phyloP scores from a whole-genome alignment of 30 jellyfish, hydroid and myxozoan species.

The Sanderia malayensis region DNA sequence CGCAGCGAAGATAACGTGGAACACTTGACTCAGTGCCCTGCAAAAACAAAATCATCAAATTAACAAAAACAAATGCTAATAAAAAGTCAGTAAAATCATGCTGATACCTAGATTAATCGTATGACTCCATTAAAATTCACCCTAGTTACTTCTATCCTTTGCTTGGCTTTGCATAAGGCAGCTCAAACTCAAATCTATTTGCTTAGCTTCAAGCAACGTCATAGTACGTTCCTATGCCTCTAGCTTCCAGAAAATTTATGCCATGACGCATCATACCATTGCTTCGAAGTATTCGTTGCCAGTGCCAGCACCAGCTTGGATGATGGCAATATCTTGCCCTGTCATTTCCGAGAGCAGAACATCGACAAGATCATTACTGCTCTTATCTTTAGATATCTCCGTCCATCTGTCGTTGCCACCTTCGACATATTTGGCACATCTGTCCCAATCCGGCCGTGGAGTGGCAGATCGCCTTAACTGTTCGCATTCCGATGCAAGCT shows the following conservation, averaged over 20 bases:
- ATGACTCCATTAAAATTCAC: no score
- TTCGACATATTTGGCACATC: conserved; percentile 80
- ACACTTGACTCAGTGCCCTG: conserved; percentile 61
- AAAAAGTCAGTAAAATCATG: no score
- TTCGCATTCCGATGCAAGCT: conserved; percentile 67
- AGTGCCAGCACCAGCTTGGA: conserved; percentile 72
- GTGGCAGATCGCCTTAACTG: conserved; percentile 81
- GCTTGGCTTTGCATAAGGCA: no score
- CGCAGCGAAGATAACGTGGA: conserved; percentile 77
- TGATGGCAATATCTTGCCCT: conserved; percentile 87
- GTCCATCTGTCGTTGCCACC: conserved; percentile 93
- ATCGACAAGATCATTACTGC: conserved; percentile 78
- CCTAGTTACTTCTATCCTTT: no score
- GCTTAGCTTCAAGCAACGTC: no score
- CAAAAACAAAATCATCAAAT: no score
- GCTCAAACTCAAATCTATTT: no score
- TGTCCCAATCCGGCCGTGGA: conserved; percentile 97
- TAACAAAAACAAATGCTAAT: no score
- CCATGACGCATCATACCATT: no score
- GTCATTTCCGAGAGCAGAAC: conserved; percentile 84
- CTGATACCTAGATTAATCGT: no score
- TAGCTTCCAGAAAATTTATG: no score
- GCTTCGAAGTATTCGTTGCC: conserved; percentile 72
- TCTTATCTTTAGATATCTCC: conserved; percentile 61
- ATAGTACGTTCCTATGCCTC: no score